phyloP scores from a whole-genome alignment of 2,113 vertebrate species.

The Taurulus bubalis region DNA sequence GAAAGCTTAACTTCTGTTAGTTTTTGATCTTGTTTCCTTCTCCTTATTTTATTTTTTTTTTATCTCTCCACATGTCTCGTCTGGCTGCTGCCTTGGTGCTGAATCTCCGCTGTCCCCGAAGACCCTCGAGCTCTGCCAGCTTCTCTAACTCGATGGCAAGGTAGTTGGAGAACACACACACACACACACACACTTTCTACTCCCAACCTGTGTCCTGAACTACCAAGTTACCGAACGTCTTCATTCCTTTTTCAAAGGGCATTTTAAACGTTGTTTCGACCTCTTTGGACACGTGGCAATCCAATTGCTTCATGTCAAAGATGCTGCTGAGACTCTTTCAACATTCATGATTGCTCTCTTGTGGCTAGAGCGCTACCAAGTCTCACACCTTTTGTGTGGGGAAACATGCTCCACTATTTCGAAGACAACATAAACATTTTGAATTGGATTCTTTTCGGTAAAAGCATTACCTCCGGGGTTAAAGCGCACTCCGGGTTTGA shows the following conservation, averaged over 20 bases:
- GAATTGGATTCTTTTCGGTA: conserved; percentile 2
- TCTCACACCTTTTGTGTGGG: not conserved
- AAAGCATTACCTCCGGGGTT: not conserved
- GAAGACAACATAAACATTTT: not conserved
- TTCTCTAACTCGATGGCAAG: conserved; percentile 78
- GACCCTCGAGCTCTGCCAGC: conserved; percentile 84
- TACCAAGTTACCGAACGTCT: not conserved
- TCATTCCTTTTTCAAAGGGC: not conserved
- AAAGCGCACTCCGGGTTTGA: not conserved
- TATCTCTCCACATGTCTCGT: conserved; percentile 29
- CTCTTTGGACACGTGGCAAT: not conserved
- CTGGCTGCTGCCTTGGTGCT: conserved; percentile 8
- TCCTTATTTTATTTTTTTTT: too few species aligned
- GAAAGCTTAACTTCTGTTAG: not conserved
- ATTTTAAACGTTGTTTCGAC: not conserved
- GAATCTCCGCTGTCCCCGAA: conserved; percentile 51
- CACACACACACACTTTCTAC: conserved; percentile 17
- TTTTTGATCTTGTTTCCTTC: conserved; percentile 6
- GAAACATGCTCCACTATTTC: not conserved
- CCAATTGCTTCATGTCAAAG: not conserved
- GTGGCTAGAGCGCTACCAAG: not conserved
- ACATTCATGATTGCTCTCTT: not conserved
- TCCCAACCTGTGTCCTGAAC: not conserved
- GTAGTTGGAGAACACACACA: conserved; percentile 53
- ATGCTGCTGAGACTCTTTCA: not conserved